These are phyloP conservation scores for Drosophila sordidapex DNA, from an alignment of 2,888 invertebrate genomes.

Conservation along the genomic window DNA sequence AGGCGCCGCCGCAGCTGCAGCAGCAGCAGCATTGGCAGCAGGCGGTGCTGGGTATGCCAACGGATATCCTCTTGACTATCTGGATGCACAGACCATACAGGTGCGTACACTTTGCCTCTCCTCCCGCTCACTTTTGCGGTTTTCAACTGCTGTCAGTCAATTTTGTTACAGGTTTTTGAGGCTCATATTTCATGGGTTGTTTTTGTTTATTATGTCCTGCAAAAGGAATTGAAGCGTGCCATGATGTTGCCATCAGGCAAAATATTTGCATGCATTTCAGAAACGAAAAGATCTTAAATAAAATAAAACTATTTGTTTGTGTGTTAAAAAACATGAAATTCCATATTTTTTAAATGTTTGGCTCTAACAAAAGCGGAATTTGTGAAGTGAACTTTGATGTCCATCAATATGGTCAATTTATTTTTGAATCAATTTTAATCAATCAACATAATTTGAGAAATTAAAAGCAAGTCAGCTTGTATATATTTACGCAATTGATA, in stretches of 20 bases:
- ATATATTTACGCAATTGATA: neutral
- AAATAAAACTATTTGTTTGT: neutral
- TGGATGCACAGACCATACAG: slow-evolving; percentile 82
- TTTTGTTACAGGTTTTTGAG: slow-evolving; percentile 25
- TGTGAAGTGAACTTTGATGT: neutral
- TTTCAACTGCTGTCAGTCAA: slow-evolving; percentile 52
- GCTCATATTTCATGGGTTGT: slow-evolving; percentile 40
- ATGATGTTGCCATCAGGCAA: slow-evolving; percentile 32
- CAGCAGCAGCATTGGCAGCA: slow-evolving; percentile 23
- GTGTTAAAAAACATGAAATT: neutral
- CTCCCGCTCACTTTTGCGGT: slow-evolving; percentile 24
- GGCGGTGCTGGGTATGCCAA: slow-evolving; percentile 55
- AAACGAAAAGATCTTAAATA: neutral
- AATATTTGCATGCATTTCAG: slow-evolving; percentile 7
- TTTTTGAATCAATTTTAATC: neutral
- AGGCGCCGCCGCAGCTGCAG: slow-evolving; percentile 17
- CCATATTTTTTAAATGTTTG: neutral
- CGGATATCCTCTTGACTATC: slow-evolving; percentile 82
- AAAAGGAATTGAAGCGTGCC: slow-evolving; percentile 25
- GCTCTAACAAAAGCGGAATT: neutral
- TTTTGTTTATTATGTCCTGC: slow-evolving; percentile 21
- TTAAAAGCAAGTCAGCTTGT: neutral
- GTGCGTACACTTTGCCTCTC: slow-evolving; percentile 66
- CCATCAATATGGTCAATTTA: neutral
- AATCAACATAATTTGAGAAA: neutral